phyloP scores from a whole-genome alignment of 2,888 invertebrate species.

The Chymomyza fuscimana region DNA sequence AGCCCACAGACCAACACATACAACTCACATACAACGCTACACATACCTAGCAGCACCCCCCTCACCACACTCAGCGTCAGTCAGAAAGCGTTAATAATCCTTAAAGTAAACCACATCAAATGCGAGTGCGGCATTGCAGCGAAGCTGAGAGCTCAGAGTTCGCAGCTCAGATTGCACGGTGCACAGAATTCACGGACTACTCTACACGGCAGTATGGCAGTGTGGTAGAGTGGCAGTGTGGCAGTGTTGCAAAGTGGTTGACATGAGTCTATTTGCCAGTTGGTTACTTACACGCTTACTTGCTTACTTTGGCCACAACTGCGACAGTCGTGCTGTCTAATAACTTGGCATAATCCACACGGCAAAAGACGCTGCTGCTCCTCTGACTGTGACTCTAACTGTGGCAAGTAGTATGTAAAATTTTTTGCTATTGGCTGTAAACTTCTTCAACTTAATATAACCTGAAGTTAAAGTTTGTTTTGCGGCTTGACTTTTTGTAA shows the following conservation, averaged over 20 bases:
- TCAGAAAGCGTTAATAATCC: conserved; percentile 55
- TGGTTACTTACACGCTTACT: conserved; percentile 12
- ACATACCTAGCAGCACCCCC: conserved; percentile 8
- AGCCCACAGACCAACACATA: conserved; percentile 7
- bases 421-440: not conserved
- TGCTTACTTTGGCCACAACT: conserved; percentile 9
- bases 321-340: conserved; percentile 6
- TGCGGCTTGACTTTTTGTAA: conserved; percentile 3
- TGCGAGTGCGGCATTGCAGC: conserved; percentile 37
- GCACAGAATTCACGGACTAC: conserved; percentile 14
- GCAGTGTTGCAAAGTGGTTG: conserved; percentile 3
- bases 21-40: conserved; percentile 12
- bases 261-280: conserved; percentile 26
- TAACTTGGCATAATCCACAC: conserved; percentile 22
- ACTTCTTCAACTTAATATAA: conserved; percentile 4
- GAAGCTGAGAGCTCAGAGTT: not conserved
- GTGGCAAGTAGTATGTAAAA: not conserved
- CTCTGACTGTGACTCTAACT: not conserved
- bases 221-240: not conserved
- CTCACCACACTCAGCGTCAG: conserved; percentile 18
- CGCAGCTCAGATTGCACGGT: conserved; percentile 2
- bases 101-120: conserved; percentile 58
- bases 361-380: conserved; percentile 14
- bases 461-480: conserved; percentile 10
- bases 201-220: not conserved